These are phyloP conservation scores for Meiosimyza platycephala DNA, from an alignment of 2,888 invertebrate genomes.

Conservation along the genomic window DNA sequence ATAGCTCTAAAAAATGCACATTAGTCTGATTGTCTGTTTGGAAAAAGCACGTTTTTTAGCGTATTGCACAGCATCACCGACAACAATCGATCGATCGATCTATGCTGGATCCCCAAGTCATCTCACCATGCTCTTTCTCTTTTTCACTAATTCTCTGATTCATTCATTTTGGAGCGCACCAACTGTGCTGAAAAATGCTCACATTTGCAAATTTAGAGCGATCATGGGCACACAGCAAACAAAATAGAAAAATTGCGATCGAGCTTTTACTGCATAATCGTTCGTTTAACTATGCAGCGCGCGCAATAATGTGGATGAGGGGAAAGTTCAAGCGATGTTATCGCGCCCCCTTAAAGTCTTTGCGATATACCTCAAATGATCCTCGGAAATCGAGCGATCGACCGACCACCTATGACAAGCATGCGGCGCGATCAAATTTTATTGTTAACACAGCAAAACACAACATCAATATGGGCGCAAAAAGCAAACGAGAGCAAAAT, in stretches of 20 bases:
- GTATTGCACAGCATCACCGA: slow-evolving; percentile 2
- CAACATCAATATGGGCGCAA: neutral
- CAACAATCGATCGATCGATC: slow-evolving; percentile 29
- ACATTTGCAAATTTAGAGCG: slow-evolving; percentile 34
- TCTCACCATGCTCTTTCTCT: neutral
- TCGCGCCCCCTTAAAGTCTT: slow-evolving; percentile 44
- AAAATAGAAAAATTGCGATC: slow-evolving; percentile 24
- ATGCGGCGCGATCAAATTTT: slow-evolving; percentile 16
- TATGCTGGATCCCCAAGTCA: slow-evolving; percentile 2
- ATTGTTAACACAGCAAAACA: slow-evolving; percentile 6
- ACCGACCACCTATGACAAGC: slow-evolving; percentile 30
- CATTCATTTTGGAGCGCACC: neutral
- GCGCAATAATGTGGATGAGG: slow-evolving; percentile 41
- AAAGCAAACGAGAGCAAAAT: slow-evolving; percentile 1
- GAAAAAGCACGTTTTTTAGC: slow-evolving; percentile 31
- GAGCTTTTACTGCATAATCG: slow-evolving; percentile 14
- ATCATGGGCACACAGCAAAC: slow-evolving; percentile 21
- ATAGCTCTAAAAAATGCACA: slow-evolving; percentile 24
- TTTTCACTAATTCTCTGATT: neutral
- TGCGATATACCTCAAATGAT: slow-evolving; percentile 3
- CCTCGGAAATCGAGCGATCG: slow-evolving; percentile 2
- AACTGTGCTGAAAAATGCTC: slow-evolving; percentile 24
- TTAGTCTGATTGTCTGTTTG: slow-evolving; percentile 29
- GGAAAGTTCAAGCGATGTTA: slow-evolving; percentile 59
- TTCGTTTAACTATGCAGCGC: slow-evolving; percentile 14